These are phyloP conservation scores for Sylvicola fuscatus DNA, from an alignment of 2,888 invertebrate species.

Conservation along the genomic window DNA sequence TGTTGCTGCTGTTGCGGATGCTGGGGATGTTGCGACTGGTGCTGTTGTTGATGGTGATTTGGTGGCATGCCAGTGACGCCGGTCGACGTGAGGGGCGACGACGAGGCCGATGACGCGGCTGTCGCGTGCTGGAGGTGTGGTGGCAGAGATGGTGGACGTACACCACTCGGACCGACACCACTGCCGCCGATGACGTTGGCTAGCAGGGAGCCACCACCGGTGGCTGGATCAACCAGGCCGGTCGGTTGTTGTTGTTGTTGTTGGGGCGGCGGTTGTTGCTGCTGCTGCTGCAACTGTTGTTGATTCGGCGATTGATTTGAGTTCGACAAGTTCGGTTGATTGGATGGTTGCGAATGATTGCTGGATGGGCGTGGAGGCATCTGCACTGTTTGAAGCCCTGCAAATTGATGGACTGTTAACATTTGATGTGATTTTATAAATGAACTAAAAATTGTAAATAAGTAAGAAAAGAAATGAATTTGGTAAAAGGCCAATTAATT, in stretches of 20 bases:
- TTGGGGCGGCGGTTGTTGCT: background rate
- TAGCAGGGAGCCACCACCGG: slow-evolving; percentile 1
- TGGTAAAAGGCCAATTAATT: too few relatives aligned
- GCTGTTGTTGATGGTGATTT: slow-evolving; percentile 19
- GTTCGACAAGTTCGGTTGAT: slow-evolving; percentile 8
- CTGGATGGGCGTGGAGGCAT: slow-evolving; percentile 92
- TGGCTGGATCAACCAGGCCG: slow-evolving; percentile 3
- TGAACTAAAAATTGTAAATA: too few relatives aligned
- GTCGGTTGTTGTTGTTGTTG: slow-evolving; percentile 3
- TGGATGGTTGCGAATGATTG: slow-evolving; percentile 42
- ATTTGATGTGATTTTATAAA: too few relatives aligned
- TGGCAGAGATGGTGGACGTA: slow-evolving; percentile 17
- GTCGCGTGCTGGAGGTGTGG: slow-evolving; percentile 15
- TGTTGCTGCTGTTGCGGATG: slow-evolving; percentile 13
- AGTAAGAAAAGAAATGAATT: too few relatives aligned
- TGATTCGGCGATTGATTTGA: slow-evolving; percentile 3
- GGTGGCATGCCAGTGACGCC: slow-evolving; percentile 8
- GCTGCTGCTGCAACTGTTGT: slow-evolving; percentile 1
- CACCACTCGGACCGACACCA: slow-evolving; percentile 17
- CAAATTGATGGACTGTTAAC: too few relatives aligned
- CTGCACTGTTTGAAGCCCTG: slow-evolving; percentile 82
- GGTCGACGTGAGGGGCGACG: too few relatives aligned
- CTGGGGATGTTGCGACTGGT: slow-evolving; percentile 9
- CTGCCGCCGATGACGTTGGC: slow-evolving; percentile 14
- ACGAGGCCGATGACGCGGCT: slow-evolving; percentile 5